A percentile compares a stretch with the other conserved stretches of the same genome.
Conservation (phyloP, 2,888 invertebrate species). For the Mythimna impura region DNA sequence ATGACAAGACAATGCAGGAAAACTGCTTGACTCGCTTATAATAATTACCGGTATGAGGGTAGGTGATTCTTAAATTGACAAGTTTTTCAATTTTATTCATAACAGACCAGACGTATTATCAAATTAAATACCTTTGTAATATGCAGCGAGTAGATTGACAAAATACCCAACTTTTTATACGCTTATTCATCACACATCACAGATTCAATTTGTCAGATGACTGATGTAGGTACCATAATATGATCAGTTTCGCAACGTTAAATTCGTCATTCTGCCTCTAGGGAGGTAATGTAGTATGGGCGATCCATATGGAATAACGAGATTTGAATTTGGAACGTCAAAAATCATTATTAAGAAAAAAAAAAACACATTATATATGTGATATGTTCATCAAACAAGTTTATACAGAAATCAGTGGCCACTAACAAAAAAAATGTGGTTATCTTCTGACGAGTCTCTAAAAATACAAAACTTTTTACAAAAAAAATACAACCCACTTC, state of each 20-base stretch:
- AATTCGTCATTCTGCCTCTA: background rate
- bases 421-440: no score
- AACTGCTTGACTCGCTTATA: constrained; percentile 16
- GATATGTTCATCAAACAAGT: no score
- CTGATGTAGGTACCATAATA: background rate
- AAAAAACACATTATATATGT: no score
- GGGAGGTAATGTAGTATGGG: no score
- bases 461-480: no score
- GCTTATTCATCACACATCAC: background rate
- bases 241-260: background rate
- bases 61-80: background rate
- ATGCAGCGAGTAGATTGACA: background rate
- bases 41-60: constrained; percentile 9
- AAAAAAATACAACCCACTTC: no score
- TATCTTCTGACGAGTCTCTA: no score
- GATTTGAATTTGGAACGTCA: no score
- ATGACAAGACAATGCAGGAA: constrained; percentile 24
- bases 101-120: constrained; percentile 14
- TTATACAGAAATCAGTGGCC: no score
- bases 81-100: constrained; percentile 12
- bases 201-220: constrained; percentile 1
- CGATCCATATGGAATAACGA: no score
- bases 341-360: no score
- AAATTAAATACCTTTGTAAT: constrained; percentile 15
- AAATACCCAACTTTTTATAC: constrained; percentile 1